Base-by-base conservation (phyloP, 2,797 vertebrate genomes). In the Ficedula albicollis region DNA sequence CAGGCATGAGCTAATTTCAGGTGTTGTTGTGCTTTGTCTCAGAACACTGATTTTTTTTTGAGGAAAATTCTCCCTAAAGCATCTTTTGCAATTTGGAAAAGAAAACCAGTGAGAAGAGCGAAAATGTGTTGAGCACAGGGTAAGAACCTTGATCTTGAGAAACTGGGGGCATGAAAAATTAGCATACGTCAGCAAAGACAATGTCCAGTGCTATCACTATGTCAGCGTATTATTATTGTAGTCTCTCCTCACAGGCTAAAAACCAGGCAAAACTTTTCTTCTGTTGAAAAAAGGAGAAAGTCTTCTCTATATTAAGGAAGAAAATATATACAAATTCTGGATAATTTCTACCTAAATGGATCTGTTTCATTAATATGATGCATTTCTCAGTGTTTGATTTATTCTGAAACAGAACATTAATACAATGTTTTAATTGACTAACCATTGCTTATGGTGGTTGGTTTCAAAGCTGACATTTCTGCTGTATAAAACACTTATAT, bases 181-280 rank as follows among this genome's bases (percentile, higher is more conserved):
- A 10, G 2, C 6, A 20, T n/a, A 25, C 38, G 5, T 23, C 56
- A 77, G 13, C 63, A 70, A 86, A 86, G 8, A 48, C 4, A 36
- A 27, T 18, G 6, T 29, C 18, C 14, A 34, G 32, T 52, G 20
- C 5, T 89, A 74, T 27, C 27, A 36, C 29, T 52, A 9, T 10
- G 10, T 13, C 20, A 64, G 23, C 3, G 68, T 84, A 70, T 15
- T 70, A 27, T 30, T 46, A 26, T 8, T 46, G 4, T 13, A 63
- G 54, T 27, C 4, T 11, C 11, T 76, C 3, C 18, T 86, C 18
- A 29, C 8, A 34, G 17, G 11, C 9, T 70, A 48, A 77, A 87
- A 51, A 6, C 0, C 11, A 86, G 19, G 2, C 3, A 69, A 77
- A 66, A 14, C 0, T 12, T 29, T 29, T 52, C 34, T 36, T 18